These are phyloP conservation scores for Lacerta agilis DNA, from an alignment of 2,797 vertebrate genomes.

Conservation along the genomic window DNA sequence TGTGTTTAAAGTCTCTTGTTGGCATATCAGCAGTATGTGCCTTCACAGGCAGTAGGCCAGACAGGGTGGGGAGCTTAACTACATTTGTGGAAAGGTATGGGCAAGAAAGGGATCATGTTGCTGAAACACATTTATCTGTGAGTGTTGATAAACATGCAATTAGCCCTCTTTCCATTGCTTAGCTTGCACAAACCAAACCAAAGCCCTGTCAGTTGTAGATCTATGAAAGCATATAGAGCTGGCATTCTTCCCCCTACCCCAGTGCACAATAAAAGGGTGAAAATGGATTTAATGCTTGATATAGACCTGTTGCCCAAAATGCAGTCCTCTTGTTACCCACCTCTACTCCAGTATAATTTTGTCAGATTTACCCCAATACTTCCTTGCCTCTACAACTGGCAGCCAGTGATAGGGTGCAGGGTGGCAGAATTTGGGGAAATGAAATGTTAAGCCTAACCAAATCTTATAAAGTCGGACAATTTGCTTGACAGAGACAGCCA, in stretches of 20 bases:
- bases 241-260: not conserved
- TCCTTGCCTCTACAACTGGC: no score
- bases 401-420: not conserved
- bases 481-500: not conserved
- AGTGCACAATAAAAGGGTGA: not conserved
- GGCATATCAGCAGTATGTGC: not conserved
- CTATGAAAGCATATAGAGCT: not conserved
- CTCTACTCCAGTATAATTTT: not conserved
- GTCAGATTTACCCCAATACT: not conserved
- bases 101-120: conserved; percentile 72
- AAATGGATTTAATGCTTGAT: not conserved
- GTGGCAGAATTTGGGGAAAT: not conserved
- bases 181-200: conserved; percentile 54
- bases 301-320: not conserved
- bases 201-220: not conserved
- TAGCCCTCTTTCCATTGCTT: conserved; percentile 68
- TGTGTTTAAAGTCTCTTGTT: not conserved
- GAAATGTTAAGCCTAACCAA: not conserved
- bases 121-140: conserved; percentile 57
- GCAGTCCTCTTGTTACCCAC: not conserved
- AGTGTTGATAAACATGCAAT: conserved; percentile 71
- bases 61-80: conserved; percentile 52
- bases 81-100: conserved; percentile 64
- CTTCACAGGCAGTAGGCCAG: conserved; percentile 38
- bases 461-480: not conserved